Conservation (phyloP, 1,140 invertebrate genomes). For the Papilio machaon region DNA sequence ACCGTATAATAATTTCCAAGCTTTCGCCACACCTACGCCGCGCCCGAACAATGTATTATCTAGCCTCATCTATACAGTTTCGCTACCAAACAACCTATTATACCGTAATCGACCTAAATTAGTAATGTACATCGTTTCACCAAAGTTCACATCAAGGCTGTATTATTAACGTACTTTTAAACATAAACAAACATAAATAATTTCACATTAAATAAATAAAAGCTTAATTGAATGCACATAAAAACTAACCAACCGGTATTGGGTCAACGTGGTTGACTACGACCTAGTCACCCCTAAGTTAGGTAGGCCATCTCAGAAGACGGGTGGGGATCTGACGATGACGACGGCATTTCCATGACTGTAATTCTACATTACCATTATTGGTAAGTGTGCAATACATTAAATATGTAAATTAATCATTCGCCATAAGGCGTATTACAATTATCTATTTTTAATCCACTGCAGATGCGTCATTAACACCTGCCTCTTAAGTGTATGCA, state of each 20-base stretch:
- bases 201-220: neutral
- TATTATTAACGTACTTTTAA: neutral
- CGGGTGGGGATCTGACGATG: too few species aligned
- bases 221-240: neutral
- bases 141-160: neutral
- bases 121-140: conserved; percentile 5
- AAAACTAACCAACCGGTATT: neutral
- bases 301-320: too few species aligned
- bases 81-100: neutral
- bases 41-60: conserved; percentile 25
- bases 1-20: neutral
- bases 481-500: neutral
- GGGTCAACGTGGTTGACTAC: too few species aligned
- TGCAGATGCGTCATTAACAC: conserved; percentile 25
- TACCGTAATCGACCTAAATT: conserved; percentile 14
- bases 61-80: conserved; percentile 10
- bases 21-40: conserved; percentile 32
- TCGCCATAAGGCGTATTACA: neutral
- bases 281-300: too few species aligned
- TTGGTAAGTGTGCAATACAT: neutral
- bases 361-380: neutral
- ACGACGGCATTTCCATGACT: neutral
- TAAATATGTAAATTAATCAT: conserved; percentile 12
- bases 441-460: conserved; percentile 17
- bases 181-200: too few species aligned